phyloP scores from a whole-genome alignment of 2,888 invertebrate species.

The Mallateleia sp. region DNA sequence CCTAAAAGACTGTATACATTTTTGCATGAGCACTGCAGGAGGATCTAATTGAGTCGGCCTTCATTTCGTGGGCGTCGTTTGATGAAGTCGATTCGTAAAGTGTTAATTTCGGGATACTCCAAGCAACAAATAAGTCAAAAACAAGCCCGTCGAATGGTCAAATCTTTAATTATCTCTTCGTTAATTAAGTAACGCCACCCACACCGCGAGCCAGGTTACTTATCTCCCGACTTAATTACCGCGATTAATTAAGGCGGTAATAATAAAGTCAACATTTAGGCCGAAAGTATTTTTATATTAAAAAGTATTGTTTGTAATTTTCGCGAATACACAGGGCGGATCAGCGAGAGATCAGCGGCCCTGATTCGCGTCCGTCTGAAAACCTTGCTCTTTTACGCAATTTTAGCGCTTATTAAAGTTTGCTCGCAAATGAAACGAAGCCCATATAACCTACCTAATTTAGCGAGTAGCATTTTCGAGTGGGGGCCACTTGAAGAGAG shows the following conservation, averaged over 20 bases:
- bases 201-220: too few relatives aligned
- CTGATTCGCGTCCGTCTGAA: conserved; percentile 88
- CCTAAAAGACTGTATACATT: conserved; percentile 54
- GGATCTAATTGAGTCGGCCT: conserved; percentile 31
- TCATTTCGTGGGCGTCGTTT: too few relatives aligned
- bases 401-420: conserved; percentile 90
- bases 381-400: conserved; percentile 90
- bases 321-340: conserved; percentile 73
- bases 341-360: conserved; percentile 78
- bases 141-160: too few relatives aligned
- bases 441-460: conserved; percentile 90
- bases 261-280: conserved; percentile 43
- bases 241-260: conserved; percentile 9
- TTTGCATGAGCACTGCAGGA: conserved; percentile 16
- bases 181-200: neutral
- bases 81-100: neutral
- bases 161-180: too few relatives aligned
- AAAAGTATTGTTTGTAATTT: conserved; percentile 77
- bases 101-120: too few relatives aligned
- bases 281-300: conserved; percentile 58
- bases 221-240: conserved; percentile 2
- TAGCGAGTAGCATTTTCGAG: conserved; percentile 90
- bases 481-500: conserved; percentile 88
- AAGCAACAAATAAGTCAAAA: too few relatives aligned
- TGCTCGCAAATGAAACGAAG: conserved; percentile 90